Evolutionary conservation across 2,888 invertebrate species (phyloP).

Genomic region (Caenorhabditis uteleia): DNA sequence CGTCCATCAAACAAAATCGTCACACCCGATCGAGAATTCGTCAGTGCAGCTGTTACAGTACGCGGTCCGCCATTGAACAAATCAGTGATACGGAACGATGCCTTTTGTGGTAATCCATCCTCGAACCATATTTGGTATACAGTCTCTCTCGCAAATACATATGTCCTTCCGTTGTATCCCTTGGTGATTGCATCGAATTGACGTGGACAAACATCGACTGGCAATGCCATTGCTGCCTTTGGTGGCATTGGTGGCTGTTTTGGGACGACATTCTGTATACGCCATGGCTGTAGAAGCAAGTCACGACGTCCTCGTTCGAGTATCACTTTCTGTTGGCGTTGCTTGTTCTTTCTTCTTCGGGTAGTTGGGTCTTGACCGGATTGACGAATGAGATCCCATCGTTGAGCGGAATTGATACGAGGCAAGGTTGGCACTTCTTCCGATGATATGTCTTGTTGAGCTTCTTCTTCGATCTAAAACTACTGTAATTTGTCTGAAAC

Average conservation of each 20-base stretch:
- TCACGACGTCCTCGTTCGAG: conserved; percentile 35
- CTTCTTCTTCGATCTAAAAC: conserved; percentile 9
- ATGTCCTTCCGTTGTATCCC: conserved; percentile 60
- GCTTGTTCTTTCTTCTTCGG: conserved; percentile 24
- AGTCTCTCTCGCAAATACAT: conserved; percentile 59
- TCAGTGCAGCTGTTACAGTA: conserved; percentile 62
- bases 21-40: conserved; percentile 59
- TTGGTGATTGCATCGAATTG: conserved; percentile 64
- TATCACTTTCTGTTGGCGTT: conserved; percentile 15
- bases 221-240: conserved; percentile 44
- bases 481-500: neutral
- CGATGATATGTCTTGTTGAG: conserved; percentile 18
- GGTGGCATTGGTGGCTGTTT: conserved; percentile 11
- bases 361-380: conserved; percentile 42
- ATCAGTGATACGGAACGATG: conserved; percentile 55
- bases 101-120: conserved; percentile 61
- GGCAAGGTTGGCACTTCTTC: conserved; percentile 32
- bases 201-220: conserved; percentile 53
- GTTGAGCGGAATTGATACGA: conserved; percentile 26
- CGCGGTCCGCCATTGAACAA: conserved; percentile 61
- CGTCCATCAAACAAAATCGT: conserved; percentile 55
- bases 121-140: conserved; percentile 64
- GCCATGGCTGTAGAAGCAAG: conserved; percentile 46
- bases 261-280: conserved; percentile 33
- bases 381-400: conserved; percentile 46